phyloP scores from a whole-genome alignment of 2,797 vertebrate species.

The Graptemys geographica region DNA sequence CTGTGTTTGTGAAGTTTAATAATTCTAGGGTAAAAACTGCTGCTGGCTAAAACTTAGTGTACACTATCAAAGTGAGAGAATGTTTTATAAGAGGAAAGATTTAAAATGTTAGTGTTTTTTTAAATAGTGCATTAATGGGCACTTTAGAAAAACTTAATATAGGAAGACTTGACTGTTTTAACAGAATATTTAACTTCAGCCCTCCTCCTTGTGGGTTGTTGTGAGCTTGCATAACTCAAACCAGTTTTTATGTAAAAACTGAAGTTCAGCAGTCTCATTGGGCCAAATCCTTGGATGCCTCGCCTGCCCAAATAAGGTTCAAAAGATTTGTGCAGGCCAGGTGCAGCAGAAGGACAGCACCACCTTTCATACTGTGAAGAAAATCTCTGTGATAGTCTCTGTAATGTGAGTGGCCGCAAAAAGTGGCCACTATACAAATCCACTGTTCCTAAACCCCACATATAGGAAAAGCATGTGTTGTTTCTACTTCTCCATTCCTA shows the following conservation, averaged over 20 bases:
- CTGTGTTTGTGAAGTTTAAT: background rate
- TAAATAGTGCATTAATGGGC: background rate
- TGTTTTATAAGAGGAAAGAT: background rate
- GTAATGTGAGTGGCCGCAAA: background rate
- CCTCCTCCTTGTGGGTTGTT: background rate
- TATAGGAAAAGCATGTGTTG: background rate
- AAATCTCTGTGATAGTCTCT: background rate
- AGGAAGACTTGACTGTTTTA: background rate
- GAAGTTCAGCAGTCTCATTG: background rate
- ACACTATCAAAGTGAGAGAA: rapidly evolving
- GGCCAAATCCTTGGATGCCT: background rate
- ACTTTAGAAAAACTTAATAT: background rate
- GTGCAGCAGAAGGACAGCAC: background rate
- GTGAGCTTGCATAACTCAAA: background rate
- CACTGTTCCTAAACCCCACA: background rate
- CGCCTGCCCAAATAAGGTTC: background rate
- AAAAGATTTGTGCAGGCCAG: background rate
- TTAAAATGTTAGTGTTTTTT: background rate
- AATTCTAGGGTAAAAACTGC: background rate
- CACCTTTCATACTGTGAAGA: background rate
- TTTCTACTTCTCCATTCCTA: background rate
- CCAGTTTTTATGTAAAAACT: background rate
- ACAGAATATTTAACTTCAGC: background rate
- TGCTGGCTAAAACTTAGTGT: background rate
- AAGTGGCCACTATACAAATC: background rate